phyloP scores from a whole-genome alignment of 2,113 vertebrate genomes.

The Pelmatolapia mariae region DNA sequence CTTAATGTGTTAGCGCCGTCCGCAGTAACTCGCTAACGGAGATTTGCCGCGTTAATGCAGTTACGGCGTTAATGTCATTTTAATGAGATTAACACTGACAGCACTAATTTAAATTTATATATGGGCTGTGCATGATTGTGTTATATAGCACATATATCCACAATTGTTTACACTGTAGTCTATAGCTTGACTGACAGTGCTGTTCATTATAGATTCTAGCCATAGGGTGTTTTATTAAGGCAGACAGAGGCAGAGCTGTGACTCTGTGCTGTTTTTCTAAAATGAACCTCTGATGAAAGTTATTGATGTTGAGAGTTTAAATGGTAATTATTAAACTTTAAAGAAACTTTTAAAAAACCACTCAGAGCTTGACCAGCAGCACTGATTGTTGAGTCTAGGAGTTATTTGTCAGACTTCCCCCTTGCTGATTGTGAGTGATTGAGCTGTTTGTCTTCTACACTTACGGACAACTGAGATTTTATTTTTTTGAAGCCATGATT shows the following conservation, averaged over 20 bases:
- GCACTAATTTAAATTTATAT: background rate
- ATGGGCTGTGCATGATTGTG: background rate
- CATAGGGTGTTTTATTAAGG: background rate
- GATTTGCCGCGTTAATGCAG: background rate
- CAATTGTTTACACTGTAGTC: background rate
- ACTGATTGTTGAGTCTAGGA: background rate
- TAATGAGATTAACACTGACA: background rate
- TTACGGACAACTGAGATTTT: background rate
- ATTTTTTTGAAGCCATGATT: background rate
- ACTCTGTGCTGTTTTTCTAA: background rate
- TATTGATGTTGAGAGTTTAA: background rate
- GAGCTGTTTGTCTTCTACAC: background rate
- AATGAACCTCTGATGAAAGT: background rate
- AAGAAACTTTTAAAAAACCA: background rate
- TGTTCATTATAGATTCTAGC: background rate
- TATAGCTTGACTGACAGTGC: background rate
- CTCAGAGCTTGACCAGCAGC: background rate
- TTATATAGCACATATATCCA: background rate
- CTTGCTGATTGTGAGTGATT: constrained; percentile 15
- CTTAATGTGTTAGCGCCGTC: accelerated
- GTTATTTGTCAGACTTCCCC: background rate
- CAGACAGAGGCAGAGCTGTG: background rate
- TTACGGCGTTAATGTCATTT: background rate
- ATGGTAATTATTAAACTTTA: background rate
- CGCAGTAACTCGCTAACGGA: background rate